phyloP scores from a whole-genome alignment of 1,140 invertebrate species.

The Chlorops oryzae region DNA sequence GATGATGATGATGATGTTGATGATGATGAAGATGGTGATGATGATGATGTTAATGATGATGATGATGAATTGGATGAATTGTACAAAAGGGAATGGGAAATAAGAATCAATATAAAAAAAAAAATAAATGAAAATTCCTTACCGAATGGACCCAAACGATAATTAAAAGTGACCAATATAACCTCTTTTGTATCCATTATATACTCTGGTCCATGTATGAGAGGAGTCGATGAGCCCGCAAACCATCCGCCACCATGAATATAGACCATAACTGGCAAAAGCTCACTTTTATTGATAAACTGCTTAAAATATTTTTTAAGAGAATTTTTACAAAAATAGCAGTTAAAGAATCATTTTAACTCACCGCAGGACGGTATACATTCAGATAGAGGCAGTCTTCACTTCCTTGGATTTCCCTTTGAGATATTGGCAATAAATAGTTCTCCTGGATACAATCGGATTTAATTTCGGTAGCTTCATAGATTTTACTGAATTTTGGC shows the following conservation, averaged over 20 bases:
- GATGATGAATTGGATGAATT: no score
- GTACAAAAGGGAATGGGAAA: no score
- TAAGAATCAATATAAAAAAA: no score
- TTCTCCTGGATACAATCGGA: slow-evolving; percentile 44
- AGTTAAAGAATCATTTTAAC: slow-evolving; percentile 4
- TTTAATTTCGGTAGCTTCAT: slow-evolving; percentile 29
- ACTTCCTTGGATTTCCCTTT: slow-evolving; percentile 29
- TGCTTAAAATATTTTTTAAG: no score
- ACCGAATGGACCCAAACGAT: slow-evolving; percentile 40
- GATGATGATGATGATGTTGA: no score
- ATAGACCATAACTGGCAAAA: slow-evolving; percentile 49
- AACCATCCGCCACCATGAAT: slow-evolving; percentile 51
- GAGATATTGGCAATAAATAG: slow-evolving; percentile 33
- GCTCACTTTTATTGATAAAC: no score
- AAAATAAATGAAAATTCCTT: not conserved
- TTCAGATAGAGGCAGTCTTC: slow-evolving; percentile 62
- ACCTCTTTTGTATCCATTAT: slow-evolving; percentile 41
- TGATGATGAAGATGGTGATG: no score
- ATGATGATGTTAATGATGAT: no score
- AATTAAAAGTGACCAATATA: slow-evolving; percentile 37
- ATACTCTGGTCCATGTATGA: slow-evolving; percentile 46
- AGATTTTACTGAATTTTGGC: slow-evolving; percentile 24
- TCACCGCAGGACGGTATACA: slow-evolving; percentile 55
- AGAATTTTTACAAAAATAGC: no score
- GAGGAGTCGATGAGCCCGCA: slow-evolving; percentile 36